These are phyloP conservation scores for Ennomos quercinarius DNA, from an alignment of 2,888 invertebrate genomes.

Conservation along the genomic window DNA sequence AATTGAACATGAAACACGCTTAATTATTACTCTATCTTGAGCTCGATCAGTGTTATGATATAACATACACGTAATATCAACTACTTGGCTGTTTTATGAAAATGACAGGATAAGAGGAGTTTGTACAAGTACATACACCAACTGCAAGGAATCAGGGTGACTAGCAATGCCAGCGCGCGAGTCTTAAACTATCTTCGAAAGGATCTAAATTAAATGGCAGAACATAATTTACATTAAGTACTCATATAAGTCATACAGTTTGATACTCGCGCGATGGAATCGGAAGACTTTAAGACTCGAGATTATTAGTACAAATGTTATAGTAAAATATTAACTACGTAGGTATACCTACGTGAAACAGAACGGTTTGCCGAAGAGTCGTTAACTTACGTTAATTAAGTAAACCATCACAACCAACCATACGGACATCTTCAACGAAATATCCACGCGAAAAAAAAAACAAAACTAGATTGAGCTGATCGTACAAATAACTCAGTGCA, in stretches of 20 bases:
- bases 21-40: conserved; percentile 34
- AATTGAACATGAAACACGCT: conserved; percentile 53
- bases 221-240: conserved; percentile 51
- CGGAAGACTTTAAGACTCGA: conserved; percentile 48
- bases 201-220: conserved; percentile 25
- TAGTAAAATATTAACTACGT: conserved; percentile 61
- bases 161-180: conserved; percentile 48
- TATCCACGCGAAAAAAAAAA: conserved; percentile 68
- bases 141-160: conserved; percentile 70
- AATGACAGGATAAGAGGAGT: conserved; percentile 73
- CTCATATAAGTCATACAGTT: conserved; percentile 60
- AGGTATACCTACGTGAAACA: conserved; percentile 65
- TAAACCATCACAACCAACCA: conserved; percentile 85
- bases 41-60: conserved; percentile 37
- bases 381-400: conserved; percentile 78
- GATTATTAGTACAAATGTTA: conserved; percentile 69
- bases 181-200: conserved; percentile 12
- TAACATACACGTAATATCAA: conserved; percentile 42
- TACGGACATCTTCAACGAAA: conserved; percentile 82
- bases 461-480: conserved; percentile 74
- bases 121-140: conserved; percentile 58
- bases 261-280: conserved; percentile 50
- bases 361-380: conserved; percentile 74
- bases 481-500: conserved; percentile 67
- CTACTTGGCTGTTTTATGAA: conserved; percentile 53